These are phyloP conservation scores for Rotaria socialis DNA, from an alignment of 2,888 invertebrate species.

Conservation along the genomic window DNA sequence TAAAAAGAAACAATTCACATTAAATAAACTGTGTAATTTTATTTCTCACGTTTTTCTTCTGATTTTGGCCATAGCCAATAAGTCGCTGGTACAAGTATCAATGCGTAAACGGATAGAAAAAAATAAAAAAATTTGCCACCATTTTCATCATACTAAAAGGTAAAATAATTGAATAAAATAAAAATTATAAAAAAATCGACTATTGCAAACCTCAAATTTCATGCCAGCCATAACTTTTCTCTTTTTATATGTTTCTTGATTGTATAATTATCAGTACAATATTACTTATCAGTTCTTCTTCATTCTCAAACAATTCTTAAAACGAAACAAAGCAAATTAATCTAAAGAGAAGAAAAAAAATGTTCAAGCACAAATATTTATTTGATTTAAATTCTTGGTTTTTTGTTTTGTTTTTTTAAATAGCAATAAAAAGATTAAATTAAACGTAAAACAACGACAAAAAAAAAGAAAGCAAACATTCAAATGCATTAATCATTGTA, in stretches of 20 bases:
- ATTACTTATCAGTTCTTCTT: background rate
- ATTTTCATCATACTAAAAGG: slow-evolving; percentile 83
- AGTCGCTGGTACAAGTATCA: slow-evolving; percentile 88
- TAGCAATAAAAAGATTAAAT: background rate
- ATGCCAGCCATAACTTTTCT: slow-evolving; percentile 36
- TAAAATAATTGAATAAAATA: background rate
- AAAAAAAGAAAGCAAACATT: background rate
- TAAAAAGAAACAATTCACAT: background rate
- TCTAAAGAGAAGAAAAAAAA: background rate
- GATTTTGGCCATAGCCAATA: slow-evolving; percentile 94
- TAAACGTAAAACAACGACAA: background rate
- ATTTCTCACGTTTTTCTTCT: slow-evolving; percentile 72
- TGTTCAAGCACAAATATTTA: background rate
- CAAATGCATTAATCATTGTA: background rate
- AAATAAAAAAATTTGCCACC: slow-evolving; percentile 99
- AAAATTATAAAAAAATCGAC: no score
- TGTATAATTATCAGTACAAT: background rate
- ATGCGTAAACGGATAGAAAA: slow-evolving; percentile 86
- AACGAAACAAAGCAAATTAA: background rate
- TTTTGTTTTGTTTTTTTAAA: background rate
- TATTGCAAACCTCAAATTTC: slow-evolving; percentile 39
- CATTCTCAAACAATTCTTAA: background rate
- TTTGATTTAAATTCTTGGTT: background rate
- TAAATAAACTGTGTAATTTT: background rate
- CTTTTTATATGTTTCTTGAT: background rate